Percentiles rank a stretch among this genome's conserved stretches.
Evolutionary conservation across 2,113 vertebrate genomes (phyloP).

Genomic region (Odobenus rosmarus): DNA sequence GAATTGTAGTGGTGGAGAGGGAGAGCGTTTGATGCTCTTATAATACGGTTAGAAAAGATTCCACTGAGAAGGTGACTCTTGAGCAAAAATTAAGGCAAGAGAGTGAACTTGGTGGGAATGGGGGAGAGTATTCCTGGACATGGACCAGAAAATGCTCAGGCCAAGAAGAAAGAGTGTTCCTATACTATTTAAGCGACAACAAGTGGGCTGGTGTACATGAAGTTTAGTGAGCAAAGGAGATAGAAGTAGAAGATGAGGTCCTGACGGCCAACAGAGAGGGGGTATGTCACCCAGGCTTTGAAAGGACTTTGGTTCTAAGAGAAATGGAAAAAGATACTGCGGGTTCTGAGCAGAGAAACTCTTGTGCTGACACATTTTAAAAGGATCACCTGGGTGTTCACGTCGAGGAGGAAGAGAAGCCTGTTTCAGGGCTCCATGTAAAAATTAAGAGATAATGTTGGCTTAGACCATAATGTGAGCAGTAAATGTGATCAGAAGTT

Average conservation of each 20-base stretch:
- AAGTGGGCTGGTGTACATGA: background rate
- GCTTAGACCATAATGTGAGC: background rate
- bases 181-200: background rate
- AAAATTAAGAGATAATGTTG: background rate
- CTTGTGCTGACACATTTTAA: background rate
- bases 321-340: background rate
- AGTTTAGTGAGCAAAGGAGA: background rate
- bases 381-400: no score
- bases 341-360: background rate
- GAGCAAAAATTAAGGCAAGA: background rate
- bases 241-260: background rate
- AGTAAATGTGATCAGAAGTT: background rate
- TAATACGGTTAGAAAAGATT: background rate
- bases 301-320: background rate
- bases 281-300: no score
- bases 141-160: background rate
- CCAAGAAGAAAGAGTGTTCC: background rate
- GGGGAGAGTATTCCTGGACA: background rate
- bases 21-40: background rate
- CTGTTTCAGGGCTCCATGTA: background rate
- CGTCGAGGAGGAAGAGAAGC: background rate
- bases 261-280: no score
- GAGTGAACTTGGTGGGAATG: background rate
- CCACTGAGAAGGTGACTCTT: background rate
- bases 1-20: background rate